These are phyloP conservation scores for Sebastiscus albofasciatus DNA, from an alignment of 2,797 vertebrate species.

Conservation along the genomic window DNA sequence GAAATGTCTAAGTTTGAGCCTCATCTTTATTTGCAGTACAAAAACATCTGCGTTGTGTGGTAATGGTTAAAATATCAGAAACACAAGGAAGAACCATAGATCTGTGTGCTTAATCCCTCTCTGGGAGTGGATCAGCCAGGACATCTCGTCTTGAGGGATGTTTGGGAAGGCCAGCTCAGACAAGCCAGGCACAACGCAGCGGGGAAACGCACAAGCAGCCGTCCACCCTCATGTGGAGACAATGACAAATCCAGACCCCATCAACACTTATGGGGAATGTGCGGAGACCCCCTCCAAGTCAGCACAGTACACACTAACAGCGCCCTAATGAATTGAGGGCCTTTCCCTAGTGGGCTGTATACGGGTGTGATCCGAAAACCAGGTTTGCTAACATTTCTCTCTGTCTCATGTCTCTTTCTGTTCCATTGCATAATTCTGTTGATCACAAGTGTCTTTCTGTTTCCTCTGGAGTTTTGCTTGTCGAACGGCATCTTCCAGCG, in stretches of 20 bases:
- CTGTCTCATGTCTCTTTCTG: conserved; percentile 14
- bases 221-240: conserved; percentile 23
- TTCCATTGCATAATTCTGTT: conserved; percentile 31
- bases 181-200: conserved; percentile 38
- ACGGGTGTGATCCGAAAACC: conserved; percentile 52
- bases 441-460: conserved; percentile 30
- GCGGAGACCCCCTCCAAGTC: conserved; percentile 39
- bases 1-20: neutral
- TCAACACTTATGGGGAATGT: conserved; percentile 50
- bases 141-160: conserved; percentile 34
- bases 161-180: conserved; percentile 35
- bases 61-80: conserved; percentile 27
- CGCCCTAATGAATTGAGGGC: conserved; percentile 50
- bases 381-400: conserved; percentile 39
- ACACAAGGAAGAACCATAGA: conserved; percentile 15
- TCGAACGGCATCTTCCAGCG: conserved; percentile 23
- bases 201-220: conserved; percentile 24
- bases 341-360: conserved; percentile 26
- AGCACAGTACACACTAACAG: conserved; percentile 38
- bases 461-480: conserved; percentile 33
- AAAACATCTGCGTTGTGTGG: neutral
- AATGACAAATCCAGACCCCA: conserved; percentile 64
- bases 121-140: conserved; percentile 42
- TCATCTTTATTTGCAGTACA: conserved; percentile 1
- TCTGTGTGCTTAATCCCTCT: conserved; percentile 24